These are phyloP conservation scores for Terrapene triunguis DNA, from an alignment of 2,113 vertebrate genomes.

Conservation along the genomic window DNA sequence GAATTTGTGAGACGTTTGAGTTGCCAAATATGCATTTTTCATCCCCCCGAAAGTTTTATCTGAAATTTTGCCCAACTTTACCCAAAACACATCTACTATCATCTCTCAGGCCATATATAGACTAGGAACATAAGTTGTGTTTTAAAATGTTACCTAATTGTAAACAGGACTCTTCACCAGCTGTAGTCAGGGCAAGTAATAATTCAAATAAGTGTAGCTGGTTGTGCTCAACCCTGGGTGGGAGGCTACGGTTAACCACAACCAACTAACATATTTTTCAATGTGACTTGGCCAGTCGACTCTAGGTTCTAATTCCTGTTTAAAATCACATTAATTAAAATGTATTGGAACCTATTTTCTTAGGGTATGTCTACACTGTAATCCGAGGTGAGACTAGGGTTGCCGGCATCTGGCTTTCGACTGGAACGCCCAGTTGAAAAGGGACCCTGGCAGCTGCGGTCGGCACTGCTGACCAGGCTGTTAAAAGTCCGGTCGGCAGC, in stretches of 20 bases:
- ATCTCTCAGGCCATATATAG: slow-evolving; percentile 58
- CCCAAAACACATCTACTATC: slow-evolving; percentile 61
- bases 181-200: slow-evolving; percentile 30
- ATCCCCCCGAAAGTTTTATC: neutral
- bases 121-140: slow-evolving; percentile 32
- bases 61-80: neutral
- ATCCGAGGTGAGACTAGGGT: too few relatives aligned
- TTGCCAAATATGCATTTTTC: slow-evolving; percentile 51
- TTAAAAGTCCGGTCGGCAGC: too few relatives aligned
- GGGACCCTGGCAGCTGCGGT: too few relatives aligned
- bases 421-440: too few relatives aligned
- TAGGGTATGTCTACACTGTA: neutral
- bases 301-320: neutral
- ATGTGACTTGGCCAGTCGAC: neutral
- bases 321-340: slow-evolving; percentile 9
- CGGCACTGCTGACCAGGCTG: too few relatives aligned
- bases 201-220: slow-evolving; percentile 26
- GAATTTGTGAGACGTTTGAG: neutral
- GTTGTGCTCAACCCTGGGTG: neutral
- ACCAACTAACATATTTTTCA: neutral
- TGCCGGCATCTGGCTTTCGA: too few relatives aligned
- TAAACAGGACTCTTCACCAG: slow-evolving; percentile 43
- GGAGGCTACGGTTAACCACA: neutral
- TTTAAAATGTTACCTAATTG: slow-evolving; percentile 35
- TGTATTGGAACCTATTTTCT: neutral